Conservation (phyloP, 2,888 invertebrate genomes). For the Nemotelus nigrinus region DNA sequence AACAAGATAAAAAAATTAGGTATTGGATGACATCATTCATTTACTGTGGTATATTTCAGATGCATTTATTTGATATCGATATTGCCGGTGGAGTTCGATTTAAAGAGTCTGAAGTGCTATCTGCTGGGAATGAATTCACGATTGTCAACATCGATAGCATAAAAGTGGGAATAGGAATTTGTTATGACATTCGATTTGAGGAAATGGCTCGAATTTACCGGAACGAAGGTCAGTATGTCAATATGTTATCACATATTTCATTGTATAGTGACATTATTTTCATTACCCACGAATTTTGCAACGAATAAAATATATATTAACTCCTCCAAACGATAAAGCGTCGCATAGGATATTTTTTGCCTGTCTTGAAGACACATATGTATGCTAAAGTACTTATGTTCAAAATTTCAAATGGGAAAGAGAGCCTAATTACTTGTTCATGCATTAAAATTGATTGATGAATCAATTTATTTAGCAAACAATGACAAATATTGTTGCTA, state of each 20-base stretch:
- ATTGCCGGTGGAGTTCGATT: conserved; percentile 93
- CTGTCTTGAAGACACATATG: too few relatives aligned
- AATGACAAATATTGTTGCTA: too few relatives aligned
- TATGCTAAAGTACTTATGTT: too few relatives aligned
- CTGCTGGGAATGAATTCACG: conserved; percentile 78
- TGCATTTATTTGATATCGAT: conserved; percentile 96
- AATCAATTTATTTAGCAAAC: too few relatives aligned
- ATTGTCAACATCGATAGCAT: conserved; percentile 76
- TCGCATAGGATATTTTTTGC: too few relatives aligned
- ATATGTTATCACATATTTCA: neutral
- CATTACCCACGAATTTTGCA: neutral
- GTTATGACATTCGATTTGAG: conserved; percentile 93
- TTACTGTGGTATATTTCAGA: conserved; percentile 64
- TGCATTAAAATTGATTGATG: too few relatives aligned
- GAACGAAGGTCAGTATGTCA: conserved; percentile 62
- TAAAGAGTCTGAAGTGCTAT: conserved; percentile 87
- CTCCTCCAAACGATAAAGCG: too few relatives aligned
- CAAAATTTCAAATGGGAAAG: too few relatives aligned
- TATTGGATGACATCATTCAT: conserved; percentile 9
- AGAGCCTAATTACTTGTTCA: too few relatives aligned
- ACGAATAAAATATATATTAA: too few relatives aligned
- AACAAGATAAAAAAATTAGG: neutral
- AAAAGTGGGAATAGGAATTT: conserved; percentile 91
- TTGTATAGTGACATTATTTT: neutral
- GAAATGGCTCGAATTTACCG: conserved; percentile 85